Percentiles rank a stretch among this genome's conserved stretches.
Evolutionary conservation across 2,888 invertebrate genomes (phyloP).

Genomic region (Ptilodon capucinus): DNA sequence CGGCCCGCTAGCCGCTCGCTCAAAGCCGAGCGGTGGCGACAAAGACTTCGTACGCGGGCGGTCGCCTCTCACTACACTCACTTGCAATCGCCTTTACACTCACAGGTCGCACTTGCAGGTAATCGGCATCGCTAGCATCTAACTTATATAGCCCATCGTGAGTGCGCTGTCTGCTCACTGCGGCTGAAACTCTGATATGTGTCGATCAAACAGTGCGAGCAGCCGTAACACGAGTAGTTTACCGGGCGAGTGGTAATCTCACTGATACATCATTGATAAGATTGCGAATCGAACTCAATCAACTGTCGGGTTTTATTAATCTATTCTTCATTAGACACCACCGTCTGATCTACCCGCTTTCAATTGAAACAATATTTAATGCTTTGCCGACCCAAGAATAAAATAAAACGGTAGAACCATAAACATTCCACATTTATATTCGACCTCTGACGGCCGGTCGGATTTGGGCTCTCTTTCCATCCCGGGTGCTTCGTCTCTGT

Average conservation of each 20-base stretch:
- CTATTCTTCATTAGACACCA: conserved; percentile 73
- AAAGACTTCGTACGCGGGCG: conserved; percentile 67
- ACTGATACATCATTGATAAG: conserved; percentile 39
- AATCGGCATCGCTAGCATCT: conserved; percentile 1
- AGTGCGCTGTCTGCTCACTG: neutral
- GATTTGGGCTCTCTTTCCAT: conserved; percentile 45
- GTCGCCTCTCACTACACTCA: conserved; percentile 29
- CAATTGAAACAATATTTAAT: conserved; percentile 82
- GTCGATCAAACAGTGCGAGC: too few species aligned
- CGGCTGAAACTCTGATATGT: conserved; percentile 27
- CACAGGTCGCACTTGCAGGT: too few species aligned
- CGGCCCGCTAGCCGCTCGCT: conserved; percentile 46
- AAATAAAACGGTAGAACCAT: conserved; percentile 83
- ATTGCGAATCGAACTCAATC: conserved; percentile 72
- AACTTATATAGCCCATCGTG: neutral
- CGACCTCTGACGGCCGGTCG: conserved; percentile 76
- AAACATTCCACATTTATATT: conserved; percentile 83
- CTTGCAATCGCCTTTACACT: too few species aligned
- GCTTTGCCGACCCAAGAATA: conserved; percentile 74
- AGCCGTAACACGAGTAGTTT: conserved; percentile 65
- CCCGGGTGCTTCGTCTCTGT: conserved; percentile 49
- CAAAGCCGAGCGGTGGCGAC: conserved; percentile 57
- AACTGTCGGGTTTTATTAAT: conserved; percentile 67
- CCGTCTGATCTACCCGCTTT: conserved; percentile 75
- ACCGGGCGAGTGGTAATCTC: conserved; percentile 30